Conservation (phyloP, 2,113 vertebrate genomes). For the Gnathonemus longibarbis region DNA sequence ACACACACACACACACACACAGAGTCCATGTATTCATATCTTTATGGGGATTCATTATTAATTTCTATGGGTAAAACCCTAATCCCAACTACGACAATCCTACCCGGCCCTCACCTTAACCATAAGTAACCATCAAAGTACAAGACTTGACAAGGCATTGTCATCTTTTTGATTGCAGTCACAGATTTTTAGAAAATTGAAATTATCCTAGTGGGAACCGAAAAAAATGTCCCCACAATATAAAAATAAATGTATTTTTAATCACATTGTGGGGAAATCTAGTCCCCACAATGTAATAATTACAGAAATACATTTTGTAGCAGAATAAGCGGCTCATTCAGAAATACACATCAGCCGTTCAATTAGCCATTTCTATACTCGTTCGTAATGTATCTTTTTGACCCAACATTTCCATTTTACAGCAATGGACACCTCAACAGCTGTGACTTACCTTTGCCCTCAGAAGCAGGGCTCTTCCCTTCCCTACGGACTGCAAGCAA, state of each 20-base stretch:
- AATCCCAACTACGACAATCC: background rate
- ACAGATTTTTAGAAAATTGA: background rate
- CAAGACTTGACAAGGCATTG: background rate
- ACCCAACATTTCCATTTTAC: background rate
- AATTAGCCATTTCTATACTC: background rate
- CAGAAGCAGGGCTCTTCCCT: slow-evolving; percentile 84
- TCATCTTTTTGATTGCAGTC: background rate
- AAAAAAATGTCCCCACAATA: background rate
- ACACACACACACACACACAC: background rate
- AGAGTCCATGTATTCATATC: background rate
- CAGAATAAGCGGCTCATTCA: background rate
- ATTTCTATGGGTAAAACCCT: background rate
- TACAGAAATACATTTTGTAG: too few relatives aligned
- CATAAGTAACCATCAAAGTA: background rate
- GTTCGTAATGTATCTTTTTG: background rate
- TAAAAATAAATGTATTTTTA: background rate
- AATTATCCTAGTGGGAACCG: background rate
- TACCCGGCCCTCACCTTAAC: background rate
- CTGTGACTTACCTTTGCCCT: slow-evolving; percentile 83
- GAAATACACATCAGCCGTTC: background rate
- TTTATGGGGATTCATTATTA: background rate
- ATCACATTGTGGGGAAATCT: background rate
- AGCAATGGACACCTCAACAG: background rate
- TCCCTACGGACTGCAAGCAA: slow-evolving; percentile 72
- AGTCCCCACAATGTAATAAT: background rate